phyloP scores from a whole-genome alignment of 2,888 invertebrate genomes.

The Polymixis flavicincta region DNA sequence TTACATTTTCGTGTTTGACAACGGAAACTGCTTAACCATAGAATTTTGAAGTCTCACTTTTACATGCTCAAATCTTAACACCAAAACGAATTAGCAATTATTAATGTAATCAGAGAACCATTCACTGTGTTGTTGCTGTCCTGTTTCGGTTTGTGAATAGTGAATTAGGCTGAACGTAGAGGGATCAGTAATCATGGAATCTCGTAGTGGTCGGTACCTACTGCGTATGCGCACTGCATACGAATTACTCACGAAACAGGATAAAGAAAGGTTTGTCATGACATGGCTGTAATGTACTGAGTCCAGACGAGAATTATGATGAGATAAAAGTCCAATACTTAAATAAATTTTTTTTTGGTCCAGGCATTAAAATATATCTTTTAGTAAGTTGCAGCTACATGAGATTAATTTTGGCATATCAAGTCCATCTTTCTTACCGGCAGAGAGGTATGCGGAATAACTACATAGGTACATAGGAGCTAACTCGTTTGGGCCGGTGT shows the following conservation, averaged over 20 bases:
- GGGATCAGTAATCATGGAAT: constrained; percentile 29
- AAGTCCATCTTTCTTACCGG: constrained; percentile 13
- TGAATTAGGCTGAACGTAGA: constrained; percentile 20
- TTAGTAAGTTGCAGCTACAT: not conserved
- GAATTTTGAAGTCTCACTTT: constrained; percentile 6
- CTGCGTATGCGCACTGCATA: constrained; percentile 39
- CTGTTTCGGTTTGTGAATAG: constrained; percentile 14
- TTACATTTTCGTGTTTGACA: constrained; percentile 48
- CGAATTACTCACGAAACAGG: constrained; percentile 40
- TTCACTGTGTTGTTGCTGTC: not conserved
- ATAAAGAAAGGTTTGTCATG: constrained; percentile 31
- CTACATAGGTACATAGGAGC: not conserved
- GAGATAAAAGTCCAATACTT: not conserved
- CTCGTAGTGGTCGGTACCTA: constrained; percentile 8
- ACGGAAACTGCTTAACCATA: constrained; percentile 28
- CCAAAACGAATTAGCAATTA: not conserved
- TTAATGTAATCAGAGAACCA: not conserved
- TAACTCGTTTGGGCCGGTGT: constrained; percentile 19
- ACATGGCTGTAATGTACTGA: not conserved
- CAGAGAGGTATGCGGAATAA: not conserved
- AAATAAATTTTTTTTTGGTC: no score
- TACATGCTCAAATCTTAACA: not conserved
- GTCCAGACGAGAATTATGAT: not conserved
- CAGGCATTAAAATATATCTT: constrained; percentile 5
- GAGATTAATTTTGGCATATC: constrained; percentile 2